Evolutionary conservation across 2,113 vertebrate genomes (phyloP).

Genomic region (Paradisaea rubra): DNA sequence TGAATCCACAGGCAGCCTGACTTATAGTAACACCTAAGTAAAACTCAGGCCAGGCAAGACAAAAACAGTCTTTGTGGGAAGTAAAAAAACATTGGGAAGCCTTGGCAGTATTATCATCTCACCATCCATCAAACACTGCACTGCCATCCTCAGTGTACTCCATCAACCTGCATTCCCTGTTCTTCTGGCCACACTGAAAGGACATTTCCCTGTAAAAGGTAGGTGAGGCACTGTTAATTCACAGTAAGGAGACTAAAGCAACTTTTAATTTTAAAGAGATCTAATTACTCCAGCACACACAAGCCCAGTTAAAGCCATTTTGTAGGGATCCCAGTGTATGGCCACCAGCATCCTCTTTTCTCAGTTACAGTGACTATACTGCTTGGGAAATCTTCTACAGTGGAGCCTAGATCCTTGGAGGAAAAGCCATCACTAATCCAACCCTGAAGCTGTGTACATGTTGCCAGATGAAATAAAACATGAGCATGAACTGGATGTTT

Average conservation of each 20-base stretch:
- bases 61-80: background rate
- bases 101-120: background rate
- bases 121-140: background rate
- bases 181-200: background rate
- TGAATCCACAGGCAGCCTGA: background rate
- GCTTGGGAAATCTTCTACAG: background rate
- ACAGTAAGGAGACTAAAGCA: background rate
- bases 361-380: background rate
- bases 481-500: background rate
- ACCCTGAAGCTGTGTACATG: background rate
- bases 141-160: background rate
- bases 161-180: background rate
- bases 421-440: background rate
- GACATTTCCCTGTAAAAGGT: background rate
- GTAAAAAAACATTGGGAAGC: background rate
- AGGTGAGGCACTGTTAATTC: background rate
- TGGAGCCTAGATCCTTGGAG: background rate
- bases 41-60: background rate
- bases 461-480: conserved; percentile 10
- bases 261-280: background rate
- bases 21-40: background rate
- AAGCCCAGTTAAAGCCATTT: background rate
- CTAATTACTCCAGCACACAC: background rate
- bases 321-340: background rate
- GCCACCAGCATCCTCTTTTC: background rate